Conservation (phyloP, 2,888 invertebrate species). For the Aleiodes leptofemur region DNA sequence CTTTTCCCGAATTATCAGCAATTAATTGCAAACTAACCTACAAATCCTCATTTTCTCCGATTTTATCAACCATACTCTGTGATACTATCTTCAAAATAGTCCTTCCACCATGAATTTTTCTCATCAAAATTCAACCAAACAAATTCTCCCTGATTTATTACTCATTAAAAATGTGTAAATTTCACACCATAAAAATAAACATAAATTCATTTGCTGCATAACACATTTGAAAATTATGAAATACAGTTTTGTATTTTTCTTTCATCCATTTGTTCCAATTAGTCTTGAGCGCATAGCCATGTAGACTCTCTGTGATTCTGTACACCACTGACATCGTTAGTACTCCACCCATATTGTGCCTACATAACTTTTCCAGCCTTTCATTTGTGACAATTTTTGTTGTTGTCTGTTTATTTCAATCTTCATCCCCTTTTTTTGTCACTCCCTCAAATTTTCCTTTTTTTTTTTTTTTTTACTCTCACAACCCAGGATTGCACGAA, state of each 20-base stretch:
- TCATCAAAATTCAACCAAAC: not conserved
- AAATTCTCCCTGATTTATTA: no score
- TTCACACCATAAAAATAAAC: not conserved
- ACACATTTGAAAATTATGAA: not conserved
- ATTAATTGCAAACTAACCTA: no score
- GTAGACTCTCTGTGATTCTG: constrained; percentile 49
- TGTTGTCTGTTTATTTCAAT: no score
- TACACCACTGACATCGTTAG: constrained; percentile 49
- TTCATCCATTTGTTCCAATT: constrained; percentile 58
- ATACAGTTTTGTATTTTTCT: constrained; percentile 43
- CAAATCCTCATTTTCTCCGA: no score
- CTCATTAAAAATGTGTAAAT: not conserved
- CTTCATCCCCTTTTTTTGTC: no score
- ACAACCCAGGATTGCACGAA: not conserved
- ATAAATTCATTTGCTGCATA: constrained; percentile 8
- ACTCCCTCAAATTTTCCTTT: no score
- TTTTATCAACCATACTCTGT: no score
- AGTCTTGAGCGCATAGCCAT: constrained; percentile 39
- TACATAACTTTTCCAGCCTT: not conserved
- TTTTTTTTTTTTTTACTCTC: not conserved
- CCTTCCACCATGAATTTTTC: no score
- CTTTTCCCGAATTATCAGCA: no score
- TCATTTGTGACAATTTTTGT: not conserved
- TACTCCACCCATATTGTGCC: constrained; percentile 6
- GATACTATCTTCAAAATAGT: no score